Conservation (phyloP, 2,113 vertebrate genomes). For the Brachyhypopomus gauderio region DNA sequence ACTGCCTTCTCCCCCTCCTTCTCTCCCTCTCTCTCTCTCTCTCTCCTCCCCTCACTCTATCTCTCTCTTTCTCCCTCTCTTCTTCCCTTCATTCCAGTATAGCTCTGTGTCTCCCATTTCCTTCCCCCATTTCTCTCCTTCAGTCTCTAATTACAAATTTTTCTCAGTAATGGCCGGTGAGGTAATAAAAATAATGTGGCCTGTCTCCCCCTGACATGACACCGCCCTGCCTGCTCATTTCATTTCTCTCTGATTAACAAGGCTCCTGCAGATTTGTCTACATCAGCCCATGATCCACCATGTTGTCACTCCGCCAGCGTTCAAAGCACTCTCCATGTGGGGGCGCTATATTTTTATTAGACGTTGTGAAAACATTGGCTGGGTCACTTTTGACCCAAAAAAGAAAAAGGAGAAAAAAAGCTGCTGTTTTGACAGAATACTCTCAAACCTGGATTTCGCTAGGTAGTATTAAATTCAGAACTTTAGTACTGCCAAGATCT, state of each 20-base stretch:
- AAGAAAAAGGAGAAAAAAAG: background rate
- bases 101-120: background rate
- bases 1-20: background rate
- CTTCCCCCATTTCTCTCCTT: background rate
- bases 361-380: conserved; percentile 4
- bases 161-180: conserved; percentile 12
- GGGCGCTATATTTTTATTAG: conserved; percentile 7
- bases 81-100: background rate
- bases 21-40: background rate
- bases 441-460: background rate
- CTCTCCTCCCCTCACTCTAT: background rate
- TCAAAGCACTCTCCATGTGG: background rate
- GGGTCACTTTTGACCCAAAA: background rate
- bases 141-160: background rate
- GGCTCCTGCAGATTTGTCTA: conserved; percentile 24
- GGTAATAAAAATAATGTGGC: conserved; percentile 16
- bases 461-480: no score
- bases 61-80: background rate
- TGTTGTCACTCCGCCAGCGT: background rate
- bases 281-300: conserved; percentile 13
- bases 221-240: conserved; percentile 2
- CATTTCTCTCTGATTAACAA: conserved; percentile 27
- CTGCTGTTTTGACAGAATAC: conserved; percentile 1
- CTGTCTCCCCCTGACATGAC: background rate
- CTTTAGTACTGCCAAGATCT: no score